Conservation (phyloP, 1,140 invertebrate genomes). For the Bombus pascuorum region DNA sequence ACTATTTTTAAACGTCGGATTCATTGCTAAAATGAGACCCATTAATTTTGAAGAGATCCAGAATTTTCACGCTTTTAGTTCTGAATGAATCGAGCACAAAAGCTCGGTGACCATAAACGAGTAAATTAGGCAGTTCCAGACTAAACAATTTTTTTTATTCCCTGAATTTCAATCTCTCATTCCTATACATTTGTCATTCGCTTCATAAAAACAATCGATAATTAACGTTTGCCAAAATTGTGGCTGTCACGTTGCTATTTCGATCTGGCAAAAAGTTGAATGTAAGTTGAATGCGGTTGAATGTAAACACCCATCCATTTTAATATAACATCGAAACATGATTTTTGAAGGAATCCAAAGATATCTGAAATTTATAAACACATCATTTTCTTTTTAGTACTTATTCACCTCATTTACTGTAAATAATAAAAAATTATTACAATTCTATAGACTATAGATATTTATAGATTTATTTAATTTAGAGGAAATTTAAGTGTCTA, state of each 20-base stretch:
- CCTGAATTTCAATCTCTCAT: background rate
- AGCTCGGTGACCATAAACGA: background rate
- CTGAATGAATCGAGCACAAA: background rate
- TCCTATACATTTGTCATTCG: background rate
- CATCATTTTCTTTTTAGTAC: too few relatives aligned
- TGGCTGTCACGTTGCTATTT: background rate
- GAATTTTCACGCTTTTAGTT: background rate
- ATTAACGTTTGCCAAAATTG: background rate
- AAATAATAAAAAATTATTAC: background rate
- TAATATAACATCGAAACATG: too few relatives aligned
- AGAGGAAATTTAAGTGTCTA: too few relatives aligned
- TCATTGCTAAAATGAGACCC: background rate
- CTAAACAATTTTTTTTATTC: constrained; percentile 11
- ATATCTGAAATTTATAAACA: background rate
- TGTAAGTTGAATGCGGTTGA: background rate
- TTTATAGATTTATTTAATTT: too few relatives aligned
- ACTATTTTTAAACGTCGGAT: too few relatives aligned
- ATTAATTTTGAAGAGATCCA: background rate
- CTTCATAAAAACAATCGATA: background rate
- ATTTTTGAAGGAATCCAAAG: background rate
- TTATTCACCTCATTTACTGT: background rate
- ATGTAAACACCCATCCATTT: background rate
- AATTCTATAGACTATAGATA: background rate
- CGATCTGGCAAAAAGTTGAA: background rate
- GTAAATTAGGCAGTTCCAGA: background rate